Conservation (phyloP, 2,888 invertebrate genomes). For the Uropetala carovei region DNA sequence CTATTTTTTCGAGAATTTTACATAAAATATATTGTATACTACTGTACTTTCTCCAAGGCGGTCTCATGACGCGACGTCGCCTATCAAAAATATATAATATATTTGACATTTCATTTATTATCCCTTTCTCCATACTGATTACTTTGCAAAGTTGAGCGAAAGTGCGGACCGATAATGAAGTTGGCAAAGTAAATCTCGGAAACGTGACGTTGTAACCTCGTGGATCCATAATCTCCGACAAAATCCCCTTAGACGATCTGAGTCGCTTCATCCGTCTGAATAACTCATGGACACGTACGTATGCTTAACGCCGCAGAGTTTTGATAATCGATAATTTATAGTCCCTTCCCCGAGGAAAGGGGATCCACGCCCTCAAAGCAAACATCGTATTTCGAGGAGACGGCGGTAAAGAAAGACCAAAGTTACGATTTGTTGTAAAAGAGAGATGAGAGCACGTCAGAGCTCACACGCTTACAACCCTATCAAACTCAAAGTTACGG, state of each 20-base stretch:
- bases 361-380: background rate
- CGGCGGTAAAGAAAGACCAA: too few relatives aligned
- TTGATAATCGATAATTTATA: background rate
- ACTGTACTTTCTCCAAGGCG: too few relatives aligned
- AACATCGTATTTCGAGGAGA: too few relatives aligned
- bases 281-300: background rate
- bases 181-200: conserved; percentile 23
- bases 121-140: background rate
- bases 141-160: background rate
- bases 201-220: conserved; percentile 34
- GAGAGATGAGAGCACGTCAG: too few relatives aligned
- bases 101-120: too few relatives aligned
- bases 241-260: conserved; percentile 1
- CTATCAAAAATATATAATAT: too few relatives aligned
- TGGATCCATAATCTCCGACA: background rate
- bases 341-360: background rate
- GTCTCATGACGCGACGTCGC: too few relatives aligned
- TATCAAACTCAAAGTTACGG: too few relatives aligned
- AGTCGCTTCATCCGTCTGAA: background rate
- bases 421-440: too few relatives aligned
- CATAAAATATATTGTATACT: too few relatives aligned
- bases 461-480: too few relatives aligned
- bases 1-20: too few relatives aligned
- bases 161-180: conserved; percentile 18
- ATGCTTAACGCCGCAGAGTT: background rate